A percentile compares a stretch with the other conserved stretches of the same genome.
Conservation (phyloP, 2,888 invertebrate genomes). For the Ophion ventricosus region DNA sequence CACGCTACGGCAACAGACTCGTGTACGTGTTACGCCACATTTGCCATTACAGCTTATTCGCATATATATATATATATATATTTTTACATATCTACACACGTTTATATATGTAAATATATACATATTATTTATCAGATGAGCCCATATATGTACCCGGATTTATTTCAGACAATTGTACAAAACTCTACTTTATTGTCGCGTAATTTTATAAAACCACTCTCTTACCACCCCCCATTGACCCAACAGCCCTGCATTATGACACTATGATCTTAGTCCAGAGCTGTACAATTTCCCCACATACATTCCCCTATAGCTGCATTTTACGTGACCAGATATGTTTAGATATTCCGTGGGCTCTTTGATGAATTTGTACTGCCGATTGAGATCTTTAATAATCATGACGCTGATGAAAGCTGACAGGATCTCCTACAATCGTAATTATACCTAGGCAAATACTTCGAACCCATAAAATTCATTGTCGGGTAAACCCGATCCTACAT, state of each 20-base stretch:
- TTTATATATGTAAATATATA: slow-evolving; percentile 16
- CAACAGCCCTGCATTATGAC: too few relatives aligned
- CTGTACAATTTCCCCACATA: too few relatives aligned
- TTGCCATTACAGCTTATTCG: slow-evolving; percentile 69
- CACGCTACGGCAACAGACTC: slow-evolving; percentile 75
- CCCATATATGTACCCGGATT: slow-evolving; percentile 2
- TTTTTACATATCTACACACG: neutral
- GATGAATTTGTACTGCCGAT: too few relatives aligned
- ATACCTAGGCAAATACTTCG: neutral
- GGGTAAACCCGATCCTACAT: too few relatives aligned
- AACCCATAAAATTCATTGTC: too few relatives aligned
- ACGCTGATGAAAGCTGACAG: neutral
- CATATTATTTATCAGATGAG: slow-evolving; percentile 32
- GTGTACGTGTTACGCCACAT: slow-evolving; percentile 76
- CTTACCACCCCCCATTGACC: too few relatives aligned
- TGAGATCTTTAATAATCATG: too few relatives aligned
- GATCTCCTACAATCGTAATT: neutral
- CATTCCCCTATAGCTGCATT: too few relatives aligned
- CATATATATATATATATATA: slow-evolving; percentile 1
- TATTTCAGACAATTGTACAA: slow-evolving; percentile 9
- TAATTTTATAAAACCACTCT: neutral
- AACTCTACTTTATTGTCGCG: neutral
- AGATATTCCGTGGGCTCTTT: too few relatives aligned
- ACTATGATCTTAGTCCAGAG: too few relatives aligned
- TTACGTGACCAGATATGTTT: too few relatives aligned